Evolutionary conservation across 2,888 invertebrate species (phyloP), one percentile per base, ranked within the genome.

Genomic region (Allophyes oxyacanthae): DNA sequence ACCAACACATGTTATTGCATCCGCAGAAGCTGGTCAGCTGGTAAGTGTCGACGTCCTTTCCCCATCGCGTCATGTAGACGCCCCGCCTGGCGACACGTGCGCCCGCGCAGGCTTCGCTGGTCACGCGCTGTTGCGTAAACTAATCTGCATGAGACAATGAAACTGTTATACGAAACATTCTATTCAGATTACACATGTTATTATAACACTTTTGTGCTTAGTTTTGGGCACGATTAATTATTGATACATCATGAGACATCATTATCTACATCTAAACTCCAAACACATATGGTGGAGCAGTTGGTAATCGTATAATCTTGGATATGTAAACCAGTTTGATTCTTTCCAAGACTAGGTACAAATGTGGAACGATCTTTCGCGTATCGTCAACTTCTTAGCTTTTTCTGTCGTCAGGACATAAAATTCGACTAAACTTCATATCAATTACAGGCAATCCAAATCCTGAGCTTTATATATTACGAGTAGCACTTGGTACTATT

Each of bases 71-170:
- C 51, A 43, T 20, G 37, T 13, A 38, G 49, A 37, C 46, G 52
- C 44, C 45, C 20, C 20, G 20, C 20, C 20, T 20, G 49, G 28
- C 44, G 20, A 37, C 11, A 37, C 11, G 32, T 14, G 48, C 58
- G 63, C 48, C 46, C 43, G 61, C 56, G 38, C 60, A 48, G 49
- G 28, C 53, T 46, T 20, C 28, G 49, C 20, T 45, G 51, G 61
- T 79, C 79, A 72, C 77, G 71, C 60, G 75, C 48, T 45, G 60
- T 82, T 84, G 57, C 70, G 75, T 68, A 85, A 84, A 64, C 72
- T 77, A 77, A 83, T 83, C 73, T 82, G 66, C 79, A 83, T 85
- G 64, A 77, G 53, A 79, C 75, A 78, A 82, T 79, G 75, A 75
- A 77, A 74, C 26, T 40, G 61, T 77, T 72, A 67, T 71, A 38